Percentiles rank a stretch among this genome's conserved stretches.
These are phyloP conservation scores for Archips crataeganus DNA, from an alignment of 2,888 invertebrate genomes.

Conservation along the genomic window DNA sequence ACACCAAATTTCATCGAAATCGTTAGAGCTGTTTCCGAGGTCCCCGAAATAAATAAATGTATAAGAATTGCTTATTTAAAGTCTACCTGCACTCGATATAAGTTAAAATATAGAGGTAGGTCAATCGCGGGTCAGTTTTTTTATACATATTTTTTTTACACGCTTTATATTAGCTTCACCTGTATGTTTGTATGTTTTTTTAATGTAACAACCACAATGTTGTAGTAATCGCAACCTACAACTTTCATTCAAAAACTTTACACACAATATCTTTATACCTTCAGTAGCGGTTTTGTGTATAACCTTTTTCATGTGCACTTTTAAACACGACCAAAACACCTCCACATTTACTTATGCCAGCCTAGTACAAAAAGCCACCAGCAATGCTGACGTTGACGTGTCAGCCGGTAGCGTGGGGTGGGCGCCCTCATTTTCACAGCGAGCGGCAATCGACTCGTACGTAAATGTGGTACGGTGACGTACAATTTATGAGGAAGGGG, in stretches of 20 bases:
- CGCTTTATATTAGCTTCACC: too few species aligned
- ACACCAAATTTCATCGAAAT: too few species aligned
- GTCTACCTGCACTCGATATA: too few species aligned
- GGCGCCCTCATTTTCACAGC: neutral
- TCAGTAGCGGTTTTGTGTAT: neutral
- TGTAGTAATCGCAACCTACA: neutral
- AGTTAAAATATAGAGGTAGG: too few species aligned
- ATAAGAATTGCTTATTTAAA: too few species aligned
- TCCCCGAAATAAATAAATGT: too few species aligned
- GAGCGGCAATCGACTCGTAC: neutral
- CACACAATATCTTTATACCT: neutral
- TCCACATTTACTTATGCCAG: neutral
- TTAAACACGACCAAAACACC: too few species aligned
- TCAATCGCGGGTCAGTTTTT: too few species aligned
- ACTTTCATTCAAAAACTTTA: neutral
- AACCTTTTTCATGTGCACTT: neutral
- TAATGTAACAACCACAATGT: too few species aligned
- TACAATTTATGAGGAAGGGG: neutral
- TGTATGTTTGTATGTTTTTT: too few species aligned
- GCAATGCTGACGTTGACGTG: neutral
- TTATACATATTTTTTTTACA: too few species aligned
- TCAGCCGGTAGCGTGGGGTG: neutral
- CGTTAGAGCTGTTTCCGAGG: too few species aligned
- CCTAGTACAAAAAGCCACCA: neutral
- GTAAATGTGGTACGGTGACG: neutral